Evolutionary conservation across 2,888 invertebrate genomes (phyloP).

Genomic region (Argyresthia albistria): DNA sequence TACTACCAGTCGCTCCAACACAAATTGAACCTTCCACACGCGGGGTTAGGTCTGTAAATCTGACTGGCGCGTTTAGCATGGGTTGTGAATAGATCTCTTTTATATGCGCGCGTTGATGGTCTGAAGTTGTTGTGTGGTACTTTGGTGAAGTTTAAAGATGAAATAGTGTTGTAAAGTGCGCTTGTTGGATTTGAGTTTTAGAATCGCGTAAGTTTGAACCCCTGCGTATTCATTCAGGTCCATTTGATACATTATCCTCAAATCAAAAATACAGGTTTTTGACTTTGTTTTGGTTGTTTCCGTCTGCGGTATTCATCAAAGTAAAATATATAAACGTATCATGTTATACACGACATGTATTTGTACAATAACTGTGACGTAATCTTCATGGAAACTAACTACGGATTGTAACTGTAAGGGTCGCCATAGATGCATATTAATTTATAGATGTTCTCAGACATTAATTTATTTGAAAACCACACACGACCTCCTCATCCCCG

Average conservation of each 20-base stretch:
- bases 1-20: conserved; percentile 10
- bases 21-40: conserved; percentile 20
- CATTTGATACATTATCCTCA: neutral
- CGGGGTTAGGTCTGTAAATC: conserved; percentile 9
- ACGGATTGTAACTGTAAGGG: too few species aligned
- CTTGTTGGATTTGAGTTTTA: neutral
- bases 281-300: neutral
- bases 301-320: neutral
- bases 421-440: too few species aligned
- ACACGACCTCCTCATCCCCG: too few species aligned
- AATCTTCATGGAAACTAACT: too few species aligned
- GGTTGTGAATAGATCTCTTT: conserved; percentile 3
- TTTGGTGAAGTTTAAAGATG: neutral
- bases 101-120: conserved; percentile 8
- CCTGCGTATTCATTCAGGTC: neutral
- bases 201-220: neutral
- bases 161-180: neutral
- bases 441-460: too few species aligned
- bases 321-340: too few species aligned
- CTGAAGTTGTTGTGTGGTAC: neutral
- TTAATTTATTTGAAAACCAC: too few species aligned
- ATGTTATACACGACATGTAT: too few species aligned
- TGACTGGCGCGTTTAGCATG: conserved; percentile 3
- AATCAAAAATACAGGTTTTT: neutral
- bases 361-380: too few species aligned